Conservation (phyloP, 2,888 invertebrate species). For the Lottia gigantea region DNA sequence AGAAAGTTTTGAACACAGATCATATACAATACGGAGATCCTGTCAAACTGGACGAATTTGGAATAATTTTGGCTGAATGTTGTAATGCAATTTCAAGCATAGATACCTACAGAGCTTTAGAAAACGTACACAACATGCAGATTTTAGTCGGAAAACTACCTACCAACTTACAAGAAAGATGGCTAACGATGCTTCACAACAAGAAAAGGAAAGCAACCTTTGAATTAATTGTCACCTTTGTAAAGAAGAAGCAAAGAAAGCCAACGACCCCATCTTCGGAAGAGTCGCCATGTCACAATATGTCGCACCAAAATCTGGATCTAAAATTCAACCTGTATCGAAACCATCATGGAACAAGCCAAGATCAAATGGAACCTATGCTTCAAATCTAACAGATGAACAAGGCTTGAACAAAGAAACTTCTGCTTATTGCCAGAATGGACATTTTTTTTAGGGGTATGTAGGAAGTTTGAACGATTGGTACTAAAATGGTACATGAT, state of each 20-base stretch:
- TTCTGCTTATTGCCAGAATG: background rate
- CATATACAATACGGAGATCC: too few species aligned
- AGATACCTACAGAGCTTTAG: constrained; percentile 10
- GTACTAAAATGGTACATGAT: constrained; percentile 7
- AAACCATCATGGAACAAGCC: too few species aligned
- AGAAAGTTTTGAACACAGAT: too few species aligned
- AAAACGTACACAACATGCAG: constrained; percentile 22
- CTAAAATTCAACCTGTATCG: too few species aligned
- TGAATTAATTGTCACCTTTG: constrained; percentile 15
- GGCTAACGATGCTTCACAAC: constrained; percentile 12
- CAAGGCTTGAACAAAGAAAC: too few species aligned
- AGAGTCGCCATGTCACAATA: too few species aligned
- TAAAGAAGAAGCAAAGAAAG: constrained; percentile 23
- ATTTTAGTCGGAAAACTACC: constrained; percentile 14
- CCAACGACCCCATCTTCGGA: constrained; percentile 20
- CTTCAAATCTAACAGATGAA: too few species aligned
- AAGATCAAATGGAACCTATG: background rate
- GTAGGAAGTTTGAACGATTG: background rate
- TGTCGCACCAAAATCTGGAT: too few species aligned
- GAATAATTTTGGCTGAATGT: constrained; percentile 18
- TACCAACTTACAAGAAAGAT: constrained; percentile 17
- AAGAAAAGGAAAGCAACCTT: constrained; percentile 17
- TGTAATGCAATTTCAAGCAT: constrained; percentile 11
- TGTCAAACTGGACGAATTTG: constrained; percentile 9
- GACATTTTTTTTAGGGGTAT: background rate